These are phyloP conservation scores for Chionoecetes opilio DNA, from an alignment of 1,140 invertebrate species.

Conservation along the genomic window DNA sequence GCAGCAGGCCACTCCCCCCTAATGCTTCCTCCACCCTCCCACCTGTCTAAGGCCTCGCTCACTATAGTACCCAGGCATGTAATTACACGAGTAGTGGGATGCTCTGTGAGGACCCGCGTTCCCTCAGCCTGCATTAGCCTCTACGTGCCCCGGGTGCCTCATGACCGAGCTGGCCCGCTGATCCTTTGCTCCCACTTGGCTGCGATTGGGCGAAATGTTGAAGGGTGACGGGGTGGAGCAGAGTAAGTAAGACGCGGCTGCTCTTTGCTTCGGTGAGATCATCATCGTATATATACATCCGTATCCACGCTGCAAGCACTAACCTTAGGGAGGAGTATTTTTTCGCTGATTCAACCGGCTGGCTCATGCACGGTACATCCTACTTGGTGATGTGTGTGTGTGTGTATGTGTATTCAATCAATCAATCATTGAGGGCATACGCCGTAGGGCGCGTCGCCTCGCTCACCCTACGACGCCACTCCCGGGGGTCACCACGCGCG, in stretches of 20 bases:
- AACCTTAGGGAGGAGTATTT: background rate
- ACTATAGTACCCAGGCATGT: background rate
- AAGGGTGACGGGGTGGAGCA: background rate
- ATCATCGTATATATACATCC: too few species aligned
- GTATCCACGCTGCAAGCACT: background rate
- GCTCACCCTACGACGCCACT: too few species aligned
- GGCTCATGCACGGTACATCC: background rate
- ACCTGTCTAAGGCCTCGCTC: background rate
- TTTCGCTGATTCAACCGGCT: background rate
- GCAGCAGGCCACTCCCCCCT: background rate
- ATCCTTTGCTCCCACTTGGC: too few species aligned
- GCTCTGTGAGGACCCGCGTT: background rate
- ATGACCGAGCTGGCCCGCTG: background rate
- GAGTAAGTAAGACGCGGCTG: background rate
- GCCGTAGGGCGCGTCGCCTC: too few species aligned
- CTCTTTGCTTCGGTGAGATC: background rate
- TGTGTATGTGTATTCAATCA: background rate
- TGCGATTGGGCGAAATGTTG: background rate
- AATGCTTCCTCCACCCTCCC: constrained; percentile 6
- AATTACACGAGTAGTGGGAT: background rate
- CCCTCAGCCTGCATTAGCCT: background rate
- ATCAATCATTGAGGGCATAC: too few species aligned
- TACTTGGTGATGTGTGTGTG: background rate
- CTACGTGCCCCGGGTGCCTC: background rate
- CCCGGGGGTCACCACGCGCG: too few species aligned